phyloP scores from a whole-genome alignment of 1,140 invertebrate genomes.

The Holcopasites calliopsidis region DNA sequence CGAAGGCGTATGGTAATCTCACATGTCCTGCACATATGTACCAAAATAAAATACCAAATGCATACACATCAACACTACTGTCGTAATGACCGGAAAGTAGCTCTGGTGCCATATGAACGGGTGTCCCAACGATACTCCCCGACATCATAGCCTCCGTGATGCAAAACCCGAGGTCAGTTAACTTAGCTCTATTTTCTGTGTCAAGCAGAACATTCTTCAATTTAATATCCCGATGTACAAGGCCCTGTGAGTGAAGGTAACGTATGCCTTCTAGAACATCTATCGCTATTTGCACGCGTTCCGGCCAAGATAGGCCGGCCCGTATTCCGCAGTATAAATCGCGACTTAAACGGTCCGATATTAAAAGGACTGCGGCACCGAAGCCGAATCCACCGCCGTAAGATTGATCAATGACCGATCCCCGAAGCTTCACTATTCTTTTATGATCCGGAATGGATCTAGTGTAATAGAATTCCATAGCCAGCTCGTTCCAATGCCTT shows the following conservation, averaged over 20 bases:
- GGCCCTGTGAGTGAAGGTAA: constrained; percentile 92
- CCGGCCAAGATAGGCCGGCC: constrained; percentile 84
- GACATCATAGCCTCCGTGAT: constrained; percentile 96
- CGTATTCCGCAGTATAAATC: constrained; percentile 92
- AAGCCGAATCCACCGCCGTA: constrained; percentile 83
- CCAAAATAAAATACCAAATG: constrained; percentile 96
- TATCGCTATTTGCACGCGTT: constrained; percentile 87
- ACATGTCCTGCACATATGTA: constrained; percentile 93
- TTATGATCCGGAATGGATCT: constrained; percentile 92
- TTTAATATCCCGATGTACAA: constrained; percentile 95
- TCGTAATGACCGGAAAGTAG: constrained; percentile 91
- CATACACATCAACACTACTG: constrained; percentile 93
- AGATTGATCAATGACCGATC: constrained; percentile 91
- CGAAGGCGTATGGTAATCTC: constrained; percentile 89
- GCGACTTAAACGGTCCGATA: constrained; percentile 87
- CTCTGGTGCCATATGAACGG: constrained; percentile 96
- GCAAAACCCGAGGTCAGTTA: constrained; percentile 95
- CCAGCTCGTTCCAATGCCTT: constrained; percentile 94
- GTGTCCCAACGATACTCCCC: constrained; percentile 91
- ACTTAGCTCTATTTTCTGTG: constrained; percentile 86
- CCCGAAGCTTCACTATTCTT: constrained; percentile 88
- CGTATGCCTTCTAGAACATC: constrained; percentile 93
- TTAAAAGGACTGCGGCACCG: constrained; percentile 88
- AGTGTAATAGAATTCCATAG: constrained; percentile 95
- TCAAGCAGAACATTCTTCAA: constrained; percentile 94